Evolutionary conservation across 2,888 invertebrate species (phyloP), one percentile per base, ranked within the genome.

Genomic region (Tetranychus truncatus): DNA sequence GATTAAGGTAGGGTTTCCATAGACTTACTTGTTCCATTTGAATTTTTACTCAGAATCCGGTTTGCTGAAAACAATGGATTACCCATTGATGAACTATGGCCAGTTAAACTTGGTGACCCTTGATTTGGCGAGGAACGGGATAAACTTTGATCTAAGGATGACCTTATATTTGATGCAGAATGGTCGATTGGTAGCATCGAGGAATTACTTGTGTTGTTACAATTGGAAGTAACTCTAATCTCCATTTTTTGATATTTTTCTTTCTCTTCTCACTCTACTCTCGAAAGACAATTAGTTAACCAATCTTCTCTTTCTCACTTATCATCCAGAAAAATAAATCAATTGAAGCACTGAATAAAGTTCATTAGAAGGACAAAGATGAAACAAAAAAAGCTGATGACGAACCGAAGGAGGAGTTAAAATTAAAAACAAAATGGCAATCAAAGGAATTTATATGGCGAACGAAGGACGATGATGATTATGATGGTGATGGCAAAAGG

Each of bases 21-120:
- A 69, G 69, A 78, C 78, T 78, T 78, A 78, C 78, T 78, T 75
- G 78, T 78, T 76, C 78, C 78, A 76, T 78, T 78, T 44, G 77
- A 74, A 76, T 78, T 78, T 77, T 78, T 74, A 75, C 77, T 77
- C 74, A 78, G 76, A 45, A 78, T 77, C 66, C 77, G 77, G 74
- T 75, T 76, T 73, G 71, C 74, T 5, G 55, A 72, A 77, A 66
- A 75, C 75, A 76, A 66, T 72, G 73, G 55, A 69, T 45, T 21
- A 74, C 55, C 75, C 67, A 75, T 69, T 6, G 73, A 67, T 55
- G 67, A 67, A 66, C 69, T 55, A 21, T 67, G 75, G 7, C 34
- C 34, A 24, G 34, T 24, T n/a, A 20, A 11, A 24, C 21, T 24
- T n/a, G 69, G 20, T 69, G 69, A 69, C 69, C 69, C 69, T 69